Percentiles rank a stretch among this genome's conserved stretches.
Evolutionary conservation across 2,113 vertebrate species (phyloP).

Genomic region (Xiphophorus couchianus): DNA sequence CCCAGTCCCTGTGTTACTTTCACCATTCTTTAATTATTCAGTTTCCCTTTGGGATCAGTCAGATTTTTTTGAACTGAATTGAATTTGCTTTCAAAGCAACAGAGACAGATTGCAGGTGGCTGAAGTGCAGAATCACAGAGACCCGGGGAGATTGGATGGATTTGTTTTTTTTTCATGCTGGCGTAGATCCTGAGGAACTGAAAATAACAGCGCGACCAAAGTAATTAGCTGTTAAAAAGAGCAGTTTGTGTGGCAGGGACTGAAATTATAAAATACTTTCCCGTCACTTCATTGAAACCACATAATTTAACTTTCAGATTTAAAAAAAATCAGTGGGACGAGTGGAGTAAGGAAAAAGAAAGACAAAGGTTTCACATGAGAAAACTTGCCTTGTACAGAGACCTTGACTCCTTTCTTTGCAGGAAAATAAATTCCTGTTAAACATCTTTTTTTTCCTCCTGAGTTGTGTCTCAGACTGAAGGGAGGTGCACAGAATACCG

Average conservation of each 20-base stretch:
- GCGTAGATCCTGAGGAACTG: constrained; percentile 14
- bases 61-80: too few species aligned
- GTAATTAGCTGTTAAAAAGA: constrained; percentile 59
- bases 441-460: constrained; percentile 1
- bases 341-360: not conserved
- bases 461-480: not conserved
- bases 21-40: too few species aligned
- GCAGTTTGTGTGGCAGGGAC: constrained; percentile 6
- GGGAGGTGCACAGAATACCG: constrained; percentile 4
- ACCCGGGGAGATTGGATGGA: constrained; percentile 3
- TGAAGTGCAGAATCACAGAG: constrained; percentile 7
- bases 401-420: not conserved
- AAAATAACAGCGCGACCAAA: constrained; percentile 37
- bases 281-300: constrained; percentile 48
- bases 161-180: constrained; percentile 8
- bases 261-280: constrained; percentile 45
- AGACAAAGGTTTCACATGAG: not conserved
- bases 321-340: constrained; percentile 24
- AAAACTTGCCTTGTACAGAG: not conserved
- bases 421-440: not conserved
- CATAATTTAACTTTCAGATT: constrained; percentile 39
- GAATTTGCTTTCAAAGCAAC: too few species aligned
- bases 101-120: not conserved
- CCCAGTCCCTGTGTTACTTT: not conserved
- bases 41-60: too few species aligned